phyloP scores from a whole-genome alignment of 2,888 invertebrate species.

The Sabatieria punctata region DNA sequence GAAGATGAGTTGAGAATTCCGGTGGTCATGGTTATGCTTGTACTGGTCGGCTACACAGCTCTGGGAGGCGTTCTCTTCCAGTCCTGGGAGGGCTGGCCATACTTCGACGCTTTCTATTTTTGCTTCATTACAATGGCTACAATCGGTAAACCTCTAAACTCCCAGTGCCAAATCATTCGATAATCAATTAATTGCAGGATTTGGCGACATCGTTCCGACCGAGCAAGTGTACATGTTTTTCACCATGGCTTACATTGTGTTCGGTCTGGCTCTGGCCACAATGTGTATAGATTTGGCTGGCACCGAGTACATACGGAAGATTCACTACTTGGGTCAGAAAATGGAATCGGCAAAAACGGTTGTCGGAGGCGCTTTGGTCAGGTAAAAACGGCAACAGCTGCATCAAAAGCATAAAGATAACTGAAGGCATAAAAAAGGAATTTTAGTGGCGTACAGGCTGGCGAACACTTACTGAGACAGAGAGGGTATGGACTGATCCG shows the following conservation, averaged over 20 bases:
- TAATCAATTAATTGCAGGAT: slow-evolving; percentile 19
- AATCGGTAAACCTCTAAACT: slow-evolving; percentile 15
- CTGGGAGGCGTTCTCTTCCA: slow-evolving; percentile 27
- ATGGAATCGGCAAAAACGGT: slow-evolving; percentile 30
- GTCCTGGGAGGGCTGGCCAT: slow-evolving; percentile 24
- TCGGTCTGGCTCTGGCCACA: slow-evolving; percentile 29
- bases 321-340: slow-evolving; percentile 27
- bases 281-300: slow-evolving; percentile 31
- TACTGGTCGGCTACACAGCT: slow-evolving; percentile 26
- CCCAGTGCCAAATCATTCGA: neutral
- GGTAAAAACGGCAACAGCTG: neutral
- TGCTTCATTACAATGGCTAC: slow-evolving; percentile 32
- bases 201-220: slow-evolving; percentile 29
- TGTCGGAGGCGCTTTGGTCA: slow-evolving; percentile 18
- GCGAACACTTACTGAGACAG: slow-evolving; percentile 27
- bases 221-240: slow-evolving; percentile 29
- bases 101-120: slow-evolving; percentile 30
- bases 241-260: slow-evolving; percentile 30
- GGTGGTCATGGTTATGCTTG: slow-evolving; percentile 23
- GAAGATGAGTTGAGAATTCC: slow-evolving; percentile 22
- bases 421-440: neutral
- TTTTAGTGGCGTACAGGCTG: slow-evolving; percentile 24
- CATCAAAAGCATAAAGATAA: neutral
- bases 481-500: slow-evolving; percentile 27
- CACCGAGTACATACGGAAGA: slow-evolving; percentile 28